phyloP scores from a whole-genome alignment of 2,113 vertebrate genomes.

The Phaethornis superciliosus region DNA sequence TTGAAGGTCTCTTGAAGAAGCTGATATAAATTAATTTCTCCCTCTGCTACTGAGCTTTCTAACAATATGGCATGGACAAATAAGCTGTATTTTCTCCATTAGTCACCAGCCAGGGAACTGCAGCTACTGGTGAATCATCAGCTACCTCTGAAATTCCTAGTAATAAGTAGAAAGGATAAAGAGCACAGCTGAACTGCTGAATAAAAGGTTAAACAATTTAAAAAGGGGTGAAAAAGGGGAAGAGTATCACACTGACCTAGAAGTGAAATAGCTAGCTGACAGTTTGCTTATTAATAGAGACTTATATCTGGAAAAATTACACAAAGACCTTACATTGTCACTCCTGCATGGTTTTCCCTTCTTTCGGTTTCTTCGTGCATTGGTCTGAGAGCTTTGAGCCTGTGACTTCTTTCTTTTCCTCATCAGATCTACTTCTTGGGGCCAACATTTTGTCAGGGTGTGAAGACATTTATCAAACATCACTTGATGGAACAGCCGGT shows the following conservation, averaged over 20 bases:
- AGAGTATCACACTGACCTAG: neutral
- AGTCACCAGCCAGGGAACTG: neutral
- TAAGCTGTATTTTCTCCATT: neutral
- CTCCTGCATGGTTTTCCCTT: constrained; percentile 74
- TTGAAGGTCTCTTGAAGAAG: neutral
- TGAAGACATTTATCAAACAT: constrained; percentile 88
- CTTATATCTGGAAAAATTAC: neutral
- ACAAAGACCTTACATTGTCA: constrained; percentile 70
- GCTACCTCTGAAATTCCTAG: neutral
- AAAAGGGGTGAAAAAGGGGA: neutral
- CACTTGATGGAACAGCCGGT: constrained; percentile 88
- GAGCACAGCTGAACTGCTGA: neutral
- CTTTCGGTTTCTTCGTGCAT: constrained; percentile 72
- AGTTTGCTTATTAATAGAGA: neutral
- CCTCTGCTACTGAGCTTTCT: neutral
- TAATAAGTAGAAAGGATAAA: neutral
- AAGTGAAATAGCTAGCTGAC: neutral
- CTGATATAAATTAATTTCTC: neutral
- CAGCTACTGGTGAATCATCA: neutral
- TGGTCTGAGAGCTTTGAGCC: constrained; percentile 67
- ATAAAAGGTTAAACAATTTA: neutral
- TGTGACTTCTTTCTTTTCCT: constrained; percentile 88
- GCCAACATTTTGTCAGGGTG: constrained; percentile 85
- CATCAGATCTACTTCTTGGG: constrained; percentile 69
- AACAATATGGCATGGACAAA: neutral